Evolutionary conservation across 2,888 invertebrate genomes (phyloP), one percentile per base, ranked within the genome.

Genomic region (Gordius sp.): DNA sequence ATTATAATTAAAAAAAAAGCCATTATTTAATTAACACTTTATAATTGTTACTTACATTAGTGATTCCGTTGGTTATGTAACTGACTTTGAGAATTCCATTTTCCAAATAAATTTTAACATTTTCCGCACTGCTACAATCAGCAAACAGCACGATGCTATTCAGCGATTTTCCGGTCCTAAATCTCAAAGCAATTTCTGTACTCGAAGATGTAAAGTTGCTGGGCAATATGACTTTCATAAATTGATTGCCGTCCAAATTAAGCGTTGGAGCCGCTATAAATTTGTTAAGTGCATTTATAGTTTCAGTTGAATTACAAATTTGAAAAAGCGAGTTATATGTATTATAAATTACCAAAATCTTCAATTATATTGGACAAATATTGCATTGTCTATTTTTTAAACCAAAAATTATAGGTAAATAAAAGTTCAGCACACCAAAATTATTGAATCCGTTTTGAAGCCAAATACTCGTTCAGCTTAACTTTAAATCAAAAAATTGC

Each of bases 211-310:
- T 27, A 27, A 54, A 54, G 27, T 54, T 54, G 20, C 55, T 54
- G 20, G 55, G 55, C 25, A 54, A 20, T 16, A 54, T 54, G 20
- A 54, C 55, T 28, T 54, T 54, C 25, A 54, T 54, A 4, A 54
- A 13, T 27, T 54, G 27, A 27, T 27, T 54, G 20, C 55, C 55
- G 28, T 54, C 55, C 4, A 54, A 27, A 16, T 54, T 23, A 26
- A 54, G 13, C 27, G 55, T 28, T 33, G 58, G 52, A 16, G 28
- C 47, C 8, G 26, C 52, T 58, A 39, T 47, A 47, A n/a, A n/a
- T n/a, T n/a, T n/a, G n/a, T n/a, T n/a, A n/a, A n/a, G n/a, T n/a
- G n/a, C n/a, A n/a, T n/a, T n/a, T n/a, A n/a, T n/a, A n/a, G n/a
- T n/a, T n/a, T n/a, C n/a, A n/a, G n/a, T n/a, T n/a, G n/a, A n/a